Conservation (phyloP, 2,113 vertebrate genomes). For the Ceuthmochares aereus region DNA sequence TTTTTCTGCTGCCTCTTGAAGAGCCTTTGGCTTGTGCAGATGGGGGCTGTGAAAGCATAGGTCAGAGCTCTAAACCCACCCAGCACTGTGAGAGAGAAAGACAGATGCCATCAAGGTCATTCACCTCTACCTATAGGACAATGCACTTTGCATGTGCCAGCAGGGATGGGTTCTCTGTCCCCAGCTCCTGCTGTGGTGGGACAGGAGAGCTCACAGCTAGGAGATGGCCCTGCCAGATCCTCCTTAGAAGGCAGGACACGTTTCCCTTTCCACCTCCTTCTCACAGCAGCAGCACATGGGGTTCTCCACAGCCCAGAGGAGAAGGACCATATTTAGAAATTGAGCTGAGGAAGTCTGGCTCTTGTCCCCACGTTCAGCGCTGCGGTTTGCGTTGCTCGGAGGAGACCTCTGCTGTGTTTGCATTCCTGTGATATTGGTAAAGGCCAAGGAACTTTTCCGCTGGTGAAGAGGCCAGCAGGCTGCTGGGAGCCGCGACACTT, state of each 20-base stretch:
- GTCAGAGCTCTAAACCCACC: neutral
- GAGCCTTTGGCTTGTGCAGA: neutral
- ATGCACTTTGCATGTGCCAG: neutral
- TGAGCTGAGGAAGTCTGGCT: neutral
- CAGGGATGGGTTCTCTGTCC: neutral
- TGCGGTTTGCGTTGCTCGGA: neutral
- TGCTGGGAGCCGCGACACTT: neutral
- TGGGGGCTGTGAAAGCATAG: neutral
- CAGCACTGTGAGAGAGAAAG: neutral
- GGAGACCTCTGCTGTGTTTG: slow-evolving; percentile 34
- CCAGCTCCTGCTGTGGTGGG: neutral
- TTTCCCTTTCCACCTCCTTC: neutral
- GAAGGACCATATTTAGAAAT: slow-evolving; percentile 63
- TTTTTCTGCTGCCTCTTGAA: neutral
- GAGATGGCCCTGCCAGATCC: neutral
- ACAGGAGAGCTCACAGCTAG: fast-evolving
- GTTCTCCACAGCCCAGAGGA: neutral
- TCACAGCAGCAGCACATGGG: neutral
- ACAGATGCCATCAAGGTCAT: neutral
- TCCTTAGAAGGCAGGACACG: neutral
- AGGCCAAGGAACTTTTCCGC: slow-evolving; percentile 3
- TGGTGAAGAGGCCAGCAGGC: neutral
- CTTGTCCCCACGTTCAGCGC: neutral
- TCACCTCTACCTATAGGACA: neutral
- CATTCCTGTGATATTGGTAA: slow-evolving; percentile 31